These are phyloP conservation scores for Myoxocephalus aenaeus DNA, from an alignment of 2,797 vertebrate species.

Conservation along the genomic window DNA sequence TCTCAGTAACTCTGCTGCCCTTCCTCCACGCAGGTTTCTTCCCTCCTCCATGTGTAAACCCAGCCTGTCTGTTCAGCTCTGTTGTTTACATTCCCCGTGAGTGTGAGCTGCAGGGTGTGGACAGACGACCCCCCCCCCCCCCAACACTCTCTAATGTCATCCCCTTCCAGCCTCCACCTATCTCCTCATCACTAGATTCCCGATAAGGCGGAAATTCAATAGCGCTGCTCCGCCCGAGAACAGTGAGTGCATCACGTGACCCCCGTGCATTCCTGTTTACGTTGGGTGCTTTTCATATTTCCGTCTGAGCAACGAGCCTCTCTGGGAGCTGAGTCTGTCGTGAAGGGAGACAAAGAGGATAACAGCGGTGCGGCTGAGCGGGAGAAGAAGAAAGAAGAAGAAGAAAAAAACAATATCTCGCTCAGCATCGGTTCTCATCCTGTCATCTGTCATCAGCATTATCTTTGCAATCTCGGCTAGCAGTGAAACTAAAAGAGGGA, in stretches of 20 bases:
- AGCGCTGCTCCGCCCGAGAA: constrained; percentile 39
- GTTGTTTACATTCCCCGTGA: constrained; percentile 79
- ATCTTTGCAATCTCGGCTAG: constrained; percentile 63
- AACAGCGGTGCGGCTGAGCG: background rate
- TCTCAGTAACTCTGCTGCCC: constrained; percentile 47
- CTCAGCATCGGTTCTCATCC: constrained; percentile 54
- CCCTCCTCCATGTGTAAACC: constrained; percentile 41
- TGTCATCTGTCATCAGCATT: constrained; percentile 72
- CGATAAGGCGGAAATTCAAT: constrained; percentile 70
- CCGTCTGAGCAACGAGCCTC: constrained; percentile 28
- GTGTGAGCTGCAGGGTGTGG: constrained; percentile 67
- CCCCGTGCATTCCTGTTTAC: constrained; percentile 64
- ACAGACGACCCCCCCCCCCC: constrained; percentile 21
- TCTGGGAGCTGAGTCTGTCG: constrained; percentile 33
- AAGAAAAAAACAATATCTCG: constrained; percentile 15
- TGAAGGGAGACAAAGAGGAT: constrained; percentile 27
- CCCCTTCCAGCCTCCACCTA: constrained; percentile 48
- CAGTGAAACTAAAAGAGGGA: constrained; percentile 58
- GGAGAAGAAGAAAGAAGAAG: background rate
- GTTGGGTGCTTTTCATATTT: constrained; percentile 14
- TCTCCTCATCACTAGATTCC: constrained; percentile 66
- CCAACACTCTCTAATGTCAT: constrained; percentile 60
- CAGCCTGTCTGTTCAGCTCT: constrained; percentile 50
- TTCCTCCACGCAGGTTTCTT: constrained; percentile 42
- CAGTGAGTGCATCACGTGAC: constrained; percentile 63